phyloP scores from a whole-genome alignment of 1,140 invertebrate genomes.

The Sinella curviseta region DNA sequence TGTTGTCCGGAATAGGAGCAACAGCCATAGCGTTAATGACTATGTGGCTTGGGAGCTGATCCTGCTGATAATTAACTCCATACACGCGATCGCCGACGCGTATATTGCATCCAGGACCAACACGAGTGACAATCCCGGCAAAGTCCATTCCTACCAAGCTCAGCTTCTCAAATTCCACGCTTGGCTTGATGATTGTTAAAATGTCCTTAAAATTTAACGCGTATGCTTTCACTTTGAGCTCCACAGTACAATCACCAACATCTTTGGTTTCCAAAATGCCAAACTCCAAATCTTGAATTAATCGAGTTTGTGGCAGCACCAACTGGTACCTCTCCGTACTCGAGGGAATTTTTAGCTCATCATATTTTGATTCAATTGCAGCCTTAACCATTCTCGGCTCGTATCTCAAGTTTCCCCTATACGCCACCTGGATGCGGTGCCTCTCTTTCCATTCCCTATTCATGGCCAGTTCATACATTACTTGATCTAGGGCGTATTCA shows the following conservation, averaged over 20 bases:
- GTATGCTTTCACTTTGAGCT: slow-evolving; percentile 10
- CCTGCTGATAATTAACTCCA: background rate
- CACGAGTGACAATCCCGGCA: slow-evolving; percentile 18
- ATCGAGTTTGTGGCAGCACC: background rate
- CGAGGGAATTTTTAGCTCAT: background rate
- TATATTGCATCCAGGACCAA: background rate
- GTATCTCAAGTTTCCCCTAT: background rate
- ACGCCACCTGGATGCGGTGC: background rate
- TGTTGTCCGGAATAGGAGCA: background rate
- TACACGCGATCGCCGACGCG: slow-evolving; percentile 25
- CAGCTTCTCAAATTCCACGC: background rate
- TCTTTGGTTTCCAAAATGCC: no score
- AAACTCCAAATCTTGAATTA: no score
- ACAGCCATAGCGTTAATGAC: background rate
- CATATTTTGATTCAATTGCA: background rate
- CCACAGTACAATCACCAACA: no score
- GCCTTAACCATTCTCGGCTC: background rate
- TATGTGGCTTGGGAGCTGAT: slow-evolving; percentile 31
- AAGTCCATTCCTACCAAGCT: slow-evolving; percentile 25
- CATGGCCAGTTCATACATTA: background rate
- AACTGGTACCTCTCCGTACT: background rate
- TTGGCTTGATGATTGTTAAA: slow-evolving; percentile 2
- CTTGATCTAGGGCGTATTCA: background rate
- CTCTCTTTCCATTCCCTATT: background rate
- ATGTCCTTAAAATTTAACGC: slow-evolving; percentile 30